Evolutionary conservation across 1,140 invertebrate species (phyloP), one percentile per base, ranked within the genome.

Genomic region (Chironomus striatipennis): DNA sequence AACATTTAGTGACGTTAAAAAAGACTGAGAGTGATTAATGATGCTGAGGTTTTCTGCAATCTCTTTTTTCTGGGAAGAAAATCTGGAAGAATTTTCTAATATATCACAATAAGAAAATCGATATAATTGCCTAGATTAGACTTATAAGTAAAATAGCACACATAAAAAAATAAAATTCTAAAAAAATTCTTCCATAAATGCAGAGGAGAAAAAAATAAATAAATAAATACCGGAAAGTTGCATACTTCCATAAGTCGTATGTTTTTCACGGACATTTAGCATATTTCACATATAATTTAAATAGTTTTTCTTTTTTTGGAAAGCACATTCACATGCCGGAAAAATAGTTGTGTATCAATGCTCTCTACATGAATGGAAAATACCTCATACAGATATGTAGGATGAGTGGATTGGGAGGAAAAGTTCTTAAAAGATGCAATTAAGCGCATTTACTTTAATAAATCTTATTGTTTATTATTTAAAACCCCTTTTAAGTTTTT

Each of bases 11-110:
- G n/a, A 57, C 47, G n/a, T 57, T 57, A 7, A 57, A 57, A 57
- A 3, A 57, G 47, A n/a, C 47, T 57, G n/a, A 70, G 18, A 18
- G 65, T 70, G 65, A 70, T 70, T 70, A 70, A 70, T 70, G 65
- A 70, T 18, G n/a, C 6, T 70, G 65, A 70, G 65, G 65, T 70
- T 57, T 57, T 47, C 15, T 70, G 64, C n/a, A 17, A 18, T 20
- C 6, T 5, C 20, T 70, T 3, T 12, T n/a, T 57, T n/a, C 8
- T 21, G 65, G 8, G 65, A 17, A 17, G 18, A 57, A 70, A 70
- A 70, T 70, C 65, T 18, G 18, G 12, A 57, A 7, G n/a, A n/a
- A 57, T 57, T 2, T 57, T n/a, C n/a, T n/a, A n/a, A 12, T n/a
- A 10, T 57, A 10, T 10, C n/a, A 57, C 47, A n/a, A n/a, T 34